Evolutionary conservation across 2,797 vertebrate species (phyloP).

Genomic region (Kryptopterus vitreolus): DNA sequence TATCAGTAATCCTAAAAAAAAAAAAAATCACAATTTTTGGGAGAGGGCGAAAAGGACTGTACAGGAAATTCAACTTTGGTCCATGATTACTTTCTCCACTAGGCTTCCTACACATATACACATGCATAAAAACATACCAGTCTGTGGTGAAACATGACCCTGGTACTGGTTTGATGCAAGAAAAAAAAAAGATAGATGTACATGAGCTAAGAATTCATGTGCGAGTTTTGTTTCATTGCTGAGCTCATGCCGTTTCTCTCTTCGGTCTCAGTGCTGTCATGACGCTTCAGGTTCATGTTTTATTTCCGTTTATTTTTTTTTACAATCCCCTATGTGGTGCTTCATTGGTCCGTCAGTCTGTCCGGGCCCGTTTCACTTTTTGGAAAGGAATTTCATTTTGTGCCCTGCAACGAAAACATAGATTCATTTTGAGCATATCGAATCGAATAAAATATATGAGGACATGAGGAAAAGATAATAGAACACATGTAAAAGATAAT

Average conservation of each 20-base stretch:
- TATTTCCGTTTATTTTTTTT: no score
- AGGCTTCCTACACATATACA: neutral
- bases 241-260: slow-evolving; percentile 14
- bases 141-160: neutral
- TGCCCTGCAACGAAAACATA: slow-evolving; percentile 76
- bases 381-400: slow-evolving; percentile 98
- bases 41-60: slow-evolving; percentile 57
- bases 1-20: slow-evolving; percentile 49
- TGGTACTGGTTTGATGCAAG: slow-evolving; percentile 35
- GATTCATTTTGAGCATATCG: no score
- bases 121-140: neutral
- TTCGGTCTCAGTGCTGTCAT: slow-evolving; percentile 9
- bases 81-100: slow-evolving; percentile 28
- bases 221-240: neutral
- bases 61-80: slow-evolving; percentile 50
- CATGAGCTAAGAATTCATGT: neutral
- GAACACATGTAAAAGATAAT: no score
- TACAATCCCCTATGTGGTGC: neutral
- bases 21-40: slow-evolving; percentile 57
- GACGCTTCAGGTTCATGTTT: slow-evolving; percentile 12
- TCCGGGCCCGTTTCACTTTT: slow-evolving; percentile 77
- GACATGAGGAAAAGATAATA: no score
- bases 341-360: slow-evolving; percentile 5
- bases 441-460: neutral
- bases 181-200: neutral